Percentiles rank a stretch among this genome's conserved stretches.
Evolutionary conservation across 2,797 vertebrate genomes (phyloP).

Genomic region (Sebastes hubbsi): DNA sequence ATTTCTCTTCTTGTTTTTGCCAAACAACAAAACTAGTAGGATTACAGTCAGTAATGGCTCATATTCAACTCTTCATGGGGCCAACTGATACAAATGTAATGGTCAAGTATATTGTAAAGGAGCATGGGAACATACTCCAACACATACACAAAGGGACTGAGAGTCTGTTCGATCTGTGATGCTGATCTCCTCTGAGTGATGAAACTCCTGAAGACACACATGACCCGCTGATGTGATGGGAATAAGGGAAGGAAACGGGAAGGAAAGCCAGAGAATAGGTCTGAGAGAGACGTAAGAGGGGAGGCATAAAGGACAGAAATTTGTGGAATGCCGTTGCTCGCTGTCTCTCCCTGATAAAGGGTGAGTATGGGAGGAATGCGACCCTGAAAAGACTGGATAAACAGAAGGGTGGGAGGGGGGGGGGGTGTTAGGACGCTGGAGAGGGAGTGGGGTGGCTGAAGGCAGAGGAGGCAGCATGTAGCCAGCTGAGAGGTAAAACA

Average conservation of each 20-base stretch:
- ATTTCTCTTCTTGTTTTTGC: slow-evolving; percentile 40
- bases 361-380: slow-evolving; percentile 80
- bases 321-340: slow-evolving; percentile 68
- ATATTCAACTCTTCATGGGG: not conserved
- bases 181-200: slow-evolving; percentile 12
- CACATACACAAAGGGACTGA: not conserved
- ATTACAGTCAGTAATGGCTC: slow-evolving; percentile 12
- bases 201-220: slow-evolving; percentile 9
- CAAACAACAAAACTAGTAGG: slow-evolving; percentile 36
- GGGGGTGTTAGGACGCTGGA: slow-evolving; percentile 1
- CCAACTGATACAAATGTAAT: slow-evolving; percentile 10
- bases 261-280: slow-evolving; percentile 31
- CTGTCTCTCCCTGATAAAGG: slow-evolving; percentile 72
- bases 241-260: slow-evolving; percentile 23
- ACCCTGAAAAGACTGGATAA: slow-evolving; percentile 81
- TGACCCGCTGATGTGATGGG: slow-evolving; percentile 13
- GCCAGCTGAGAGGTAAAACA: slow-evolving; percentile 35
- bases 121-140: not conserved
- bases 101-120: not conserved
- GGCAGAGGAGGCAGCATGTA: slow-evolving; percentile 28
- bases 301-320: slow-evolving; percentile 55
- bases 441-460: slow-evolving; percentile 30
- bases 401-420: slow-evolving; percentile 48
- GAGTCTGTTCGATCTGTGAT: not conserved
- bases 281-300: slow-evolving; percentile 26